phyloP scores from a whole-genome alignment of 2,113 vertebrate genomes.

The Oceanites oceanicus region DNA sequence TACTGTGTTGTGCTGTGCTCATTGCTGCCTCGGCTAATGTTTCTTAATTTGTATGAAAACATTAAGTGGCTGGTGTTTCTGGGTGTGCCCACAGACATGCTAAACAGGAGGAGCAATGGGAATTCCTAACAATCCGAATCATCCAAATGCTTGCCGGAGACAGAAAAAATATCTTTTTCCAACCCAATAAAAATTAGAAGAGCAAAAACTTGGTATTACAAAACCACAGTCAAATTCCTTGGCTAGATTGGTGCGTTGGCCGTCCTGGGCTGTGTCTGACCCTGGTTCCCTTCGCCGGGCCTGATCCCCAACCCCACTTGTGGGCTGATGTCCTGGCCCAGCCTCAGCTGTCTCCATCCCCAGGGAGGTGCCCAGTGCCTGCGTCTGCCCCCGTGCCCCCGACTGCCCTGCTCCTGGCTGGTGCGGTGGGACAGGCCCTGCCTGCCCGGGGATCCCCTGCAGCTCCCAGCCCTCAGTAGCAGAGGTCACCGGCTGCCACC shows the following conservation, averaged over 20 bases:
- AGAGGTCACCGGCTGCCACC: background rate
- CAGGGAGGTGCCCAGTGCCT: accelerated
- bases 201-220: background rate
- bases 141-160: background rate
- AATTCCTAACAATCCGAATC: background rate
- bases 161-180: background rate
- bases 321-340: background rate
- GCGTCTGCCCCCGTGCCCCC: background rate
- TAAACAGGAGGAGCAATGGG: background rate
- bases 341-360: background rate
- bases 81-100: background rate
- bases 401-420: background rate
- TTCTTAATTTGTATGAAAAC: background rate
- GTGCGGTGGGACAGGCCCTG: accelerated
- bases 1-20: background rate
- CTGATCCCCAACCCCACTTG: background rate
- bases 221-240: background rate
- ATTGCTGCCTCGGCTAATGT: background rate
- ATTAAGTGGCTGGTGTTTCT: background rate
- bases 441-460: background rate
- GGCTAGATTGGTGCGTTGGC: background rate
- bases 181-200: background rate
- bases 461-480: background rate
- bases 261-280: background rate
- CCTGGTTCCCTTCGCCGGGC: accelerated